phyloP scores from a whole-genome alignment of 1,140 invertebrate species.

The Lithobius niger region DNA sequence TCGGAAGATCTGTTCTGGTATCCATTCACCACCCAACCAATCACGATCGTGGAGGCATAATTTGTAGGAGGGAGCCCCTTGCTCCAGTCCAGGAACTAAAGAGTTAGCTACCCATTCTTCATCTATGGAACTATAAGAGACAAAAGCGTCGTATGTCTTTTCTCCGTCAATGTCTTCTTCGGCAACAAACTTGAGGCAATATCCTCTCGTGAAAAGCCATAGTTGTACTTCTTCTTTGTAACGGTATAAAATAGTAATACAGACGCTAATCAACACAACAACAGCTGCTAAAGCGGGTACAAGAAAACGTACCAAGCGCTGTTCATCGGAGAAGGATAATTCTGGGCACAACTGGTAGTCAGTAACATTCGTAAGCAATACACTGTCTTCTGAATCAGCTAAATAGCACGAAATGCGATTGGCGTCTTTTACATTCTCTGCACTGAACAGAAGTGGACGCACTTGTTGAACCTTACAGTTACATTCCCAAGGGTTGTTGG shows the following conservation, averaged over 20 bases:
- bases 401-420: constrained; percentile 23
- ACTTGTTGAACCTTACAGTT: not conserved
- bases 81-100: constrained; percentile 27
- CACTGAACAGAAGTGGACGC: constrained; percentile 40
- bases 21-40: constrained; percentile 5
- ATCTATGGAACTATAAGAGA: constrained; percentile 85
- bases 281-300: not conserved
- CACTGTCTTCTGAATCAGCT: not conserved
- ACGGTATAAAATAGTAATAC: not conserved
- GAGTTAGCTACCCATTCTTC: constrained; percentile 73
- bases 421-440: no score
- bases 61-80: constrained; percentile 43
- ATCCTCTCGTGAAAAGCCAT: not conserved
- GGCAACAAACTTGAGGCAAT: not conserved
- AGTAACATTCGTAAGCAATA: no score
- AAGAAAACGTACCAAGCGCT: not conserved
- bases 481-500: not conserved
- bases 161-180: not conserved
- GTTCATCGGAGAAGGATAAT: not conserved
- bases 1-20: constrained; percentile 51
- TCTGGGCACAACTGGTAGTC: no score
- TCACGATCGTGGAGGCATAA: constrained; percentile 5
- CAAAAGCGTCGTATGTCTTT: constrained; percentile 83
- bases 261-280: not conserved
- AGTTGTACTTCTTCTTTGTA: not conserved